Conservation (phyloP, 2,888 invertebrate genomes). For the Lamproptera curius region DNA sequence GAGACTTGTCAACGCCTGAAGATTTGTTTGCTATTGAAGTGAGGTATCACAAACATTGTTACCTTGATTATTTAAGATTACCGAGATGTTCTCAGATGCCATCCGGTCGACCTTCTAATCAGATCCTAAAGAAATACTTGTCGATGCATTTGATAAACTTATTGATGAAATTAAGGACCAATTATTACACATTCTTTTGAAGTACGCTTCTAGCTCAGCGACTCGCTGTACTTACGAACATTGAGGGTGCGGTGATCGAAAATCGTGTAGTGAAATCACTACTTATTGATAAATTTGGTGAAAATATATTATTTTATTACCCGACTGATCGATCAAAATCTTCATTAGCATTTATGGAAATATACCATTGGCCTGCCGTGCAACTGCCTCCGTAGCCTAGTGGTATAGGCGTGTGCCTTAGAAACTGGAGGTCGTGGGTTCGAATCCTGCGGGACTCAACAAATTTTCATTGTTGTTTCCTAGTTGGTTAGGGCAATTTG, state of each 20-base stretch:
- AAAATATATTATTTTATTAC: constrained; percentile 27
- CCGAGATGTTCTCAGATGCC: constrained; percentile 8
- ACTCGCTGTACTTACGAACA: constrained; percentile 25
- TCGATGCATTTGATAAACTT: constrained; percentile 1
- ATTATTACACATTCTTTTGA: constrained; percentile 25
- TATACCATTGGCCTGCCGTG: no score
- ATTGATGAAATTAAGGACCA: constrained; percentile 29
- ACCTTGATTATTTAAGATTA: constrained; percentile 29
- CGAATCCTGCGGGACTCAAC: no score
- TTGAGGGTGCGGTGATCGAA: no score
- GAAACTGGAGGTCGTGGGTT: no score
- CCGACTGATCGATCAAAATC: constrained; percentile 31
- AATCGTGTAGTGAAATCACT: no score
- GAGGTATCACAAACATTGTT: constrained; percentile 31
- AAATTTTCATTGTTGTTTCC: no score
- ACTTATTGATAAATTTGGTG: constrained; percentile 32
- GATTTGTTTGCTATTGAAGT: constrained; percentile 34
- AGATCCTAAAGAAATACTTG: no score
- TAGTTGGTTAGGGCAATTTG: no score
- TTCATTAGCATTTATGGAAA: constrained; percentile 30
- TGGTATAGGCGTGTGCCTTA: no score
- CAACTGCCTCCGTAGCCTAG: no score
- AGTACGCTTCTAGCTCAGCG: constrained; percentile 25
- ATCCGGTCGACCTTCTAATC: no score
- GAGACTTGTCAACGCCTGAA: constrained; percentile 31